Percentiles rank a stretch among this genome's conserved stretches.
These are phyloP conservation scores for Hedya salicella DNA, from an alignment of 2,888 invertebrate genomes.

Conservation along the genomic window DNA sequence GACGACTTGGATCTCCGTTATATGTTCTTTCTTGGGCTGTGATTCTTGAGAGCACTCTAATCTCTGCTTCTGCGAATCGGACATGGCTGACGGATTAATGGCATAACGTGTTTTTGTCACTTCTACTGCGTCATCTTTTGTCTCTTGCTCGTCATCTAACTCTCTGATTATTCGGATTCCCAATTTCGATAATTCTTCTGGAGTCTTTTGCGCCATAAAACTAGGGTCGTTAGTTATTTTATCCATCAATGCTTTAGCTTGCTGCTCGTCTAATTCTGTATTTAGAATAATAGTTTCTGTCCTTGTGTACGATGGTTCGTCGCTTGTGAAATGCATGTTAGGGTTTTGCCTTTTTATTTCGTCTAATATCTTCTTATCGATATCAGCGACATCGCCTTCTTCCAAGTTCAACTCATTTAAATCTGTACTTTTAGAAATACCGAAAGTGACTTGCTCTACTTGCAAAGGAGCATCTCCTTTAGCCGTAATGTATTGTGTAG, in stretches of 20 bases:
- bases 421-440: constrained; percentile 72
- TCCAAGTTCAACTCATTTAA: constrained; percentile 72
- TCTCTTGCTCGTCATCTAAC: constrained; percentile 71
- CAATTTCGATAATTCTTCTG: constrained; percentile 75
- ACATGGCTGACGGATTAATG: constrained; percentile 73
- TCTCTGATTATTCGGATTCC: constrained; percentile 76
- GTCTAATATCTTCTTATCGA: constrained; percentile 73
- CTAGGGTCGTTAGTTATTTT: constrained; percentile 78
- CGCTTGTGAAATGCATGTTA: constrained; percentile 76
- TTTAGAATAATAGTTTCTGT: constrained; percentile 84
- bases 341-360: constrained; percentile 79
- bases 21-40: constrained; percentile 81
- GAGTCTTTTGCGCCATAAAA: constrained; percentile 77
- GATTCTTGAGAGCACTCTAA: constrained; percentile 54
- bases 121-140: constrained; percentile 65
- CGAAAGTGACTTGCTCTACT: constrained; percentile 79
- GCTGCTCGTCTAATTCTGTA: constrained; percentile 75
- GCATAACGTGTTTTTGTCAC: constrained; percentile 77
- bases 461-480: constrained; percentile 77
- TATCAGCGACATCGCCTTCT: constrained; percentile 75
- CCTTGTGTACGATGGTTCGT: constrained; percentile 77
- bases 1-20: constrained; percentile 90
- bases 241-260: constrained; percentile 77
- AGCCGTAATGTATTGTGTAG: constrained; percentile 73
- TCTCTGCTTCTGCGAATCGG: constrained; percentile 70